Conservation (phyloP, 2,113 vertebrate species). For the Coracopsis vasa region DNA sequence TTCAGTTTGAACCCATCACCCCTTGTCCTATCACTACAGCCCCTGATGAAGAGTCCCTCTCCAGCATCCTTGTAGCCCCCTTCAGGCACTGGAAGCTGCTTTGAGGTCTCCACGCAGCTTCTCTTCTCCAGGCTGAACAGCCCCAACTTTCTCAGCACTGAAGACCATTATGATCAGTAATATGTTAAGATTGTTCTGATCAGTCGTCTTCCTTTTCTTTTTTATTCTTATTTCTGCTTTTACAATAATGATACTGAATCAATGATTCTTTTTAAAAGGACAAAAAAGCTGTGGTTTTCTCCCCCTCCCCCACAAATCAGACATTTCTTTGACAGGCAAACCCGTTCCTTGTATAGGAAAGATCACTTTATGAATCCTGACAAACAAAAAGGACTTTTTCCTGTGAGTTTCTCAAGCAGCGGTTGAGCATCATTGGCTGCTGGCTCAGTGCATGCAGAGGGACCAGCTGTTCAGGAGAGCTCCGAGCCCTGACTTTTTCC, state of each 20-base stretch:
- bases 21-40: rapidly evolving
- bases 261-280: not conserved
- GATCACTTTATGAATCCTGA: not conserved
- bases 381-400: not conserved
- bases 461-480: conserved; percentile 37
- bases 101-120: not conserved
- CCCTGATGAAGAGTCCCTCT: not conserved
- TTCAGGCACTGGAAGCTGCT: not conserved
- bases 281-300: not conserved
- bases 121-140: not conserved
- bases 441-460: not conserved
- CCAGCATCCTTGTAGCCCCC: not conserved
- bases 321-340: not conserved
- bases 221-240: not conserved
- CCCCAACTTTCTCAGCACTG: not conserved
- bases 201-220: not conserved
- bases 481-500: not conserved
- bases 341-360: not conserved
- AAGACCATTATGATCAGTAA: not conserved
- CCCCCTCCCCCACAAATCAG: not conserved
- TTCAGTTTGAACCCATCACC: not conserved
- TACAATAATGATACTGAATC: not conserved
- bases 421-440: not conserved
- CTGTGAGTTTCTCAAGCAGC: not conserved
- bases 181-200: not conserved